Conservation (phyloP, 1,140 invertebrate species). For the Amphibalanus amphitrite region DNA sequence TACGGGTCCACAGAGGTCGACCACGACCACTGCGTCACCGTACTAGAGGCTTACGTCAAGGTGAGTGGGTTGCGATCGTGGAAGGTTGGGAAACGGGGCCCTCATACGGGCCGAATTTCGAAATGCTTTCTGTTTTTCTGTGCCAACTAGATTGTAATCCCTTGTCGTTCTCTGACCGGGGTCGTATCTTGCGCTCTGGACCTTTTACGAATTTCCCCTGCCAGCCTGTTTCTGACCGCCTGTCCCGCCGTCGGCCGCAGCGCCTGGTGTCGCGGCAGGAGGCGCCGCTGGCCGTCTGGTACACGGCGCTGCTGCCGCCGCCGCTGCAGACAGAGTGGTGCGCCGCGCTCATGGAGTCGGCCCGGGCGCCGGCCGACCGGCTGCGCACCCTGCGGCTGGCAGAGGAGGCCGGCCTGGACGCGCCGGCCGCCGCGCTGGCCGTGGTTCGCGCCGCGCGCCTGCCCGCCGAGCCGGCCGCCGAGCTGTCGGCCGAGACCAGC, state of each 20-base stretch:
- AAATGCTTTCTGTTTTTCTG: no score
- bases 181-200: no score
- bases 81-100: no score
- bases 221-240: no score
- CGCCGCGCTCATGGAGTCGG: conserved; percentile 53
- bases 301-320: conserved; percentile 52
- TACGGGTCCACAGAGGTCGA: neutral
- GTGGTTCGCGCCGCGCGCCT: conserved; percentile 9
- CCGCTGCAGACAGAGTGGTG: conserved; percentile 54
- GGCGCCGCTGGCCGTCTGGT: conserved; percentile 62
- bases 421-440: conserved; percentile 15
- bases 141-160: no score
- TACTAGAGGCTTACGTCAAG: conserved; percentile 48
- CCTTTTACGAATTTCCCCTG: no score
- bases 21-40: conserved; percentile 14
- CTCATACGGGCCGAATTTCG: no score
- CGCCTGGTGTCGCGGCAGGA: conserved; percentile 51
- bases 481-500: conserved; percentile 29
- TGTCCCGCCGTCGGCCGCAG: no score
- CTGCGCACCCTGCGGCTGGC: conserved; percentile 20
- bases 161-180: no score
- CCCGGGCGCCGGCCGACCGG: conserved; percentile 41
- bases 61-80: no score
- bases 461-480: conserved; percentile 12
- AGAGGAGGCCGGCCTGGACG: conserved; percentile 14